These are phyloP conservation scores for Microcebus lehilahytsara DNA, from an alignment of 2,113 vertebrate species.

Conservation along the genomic window DNA sequence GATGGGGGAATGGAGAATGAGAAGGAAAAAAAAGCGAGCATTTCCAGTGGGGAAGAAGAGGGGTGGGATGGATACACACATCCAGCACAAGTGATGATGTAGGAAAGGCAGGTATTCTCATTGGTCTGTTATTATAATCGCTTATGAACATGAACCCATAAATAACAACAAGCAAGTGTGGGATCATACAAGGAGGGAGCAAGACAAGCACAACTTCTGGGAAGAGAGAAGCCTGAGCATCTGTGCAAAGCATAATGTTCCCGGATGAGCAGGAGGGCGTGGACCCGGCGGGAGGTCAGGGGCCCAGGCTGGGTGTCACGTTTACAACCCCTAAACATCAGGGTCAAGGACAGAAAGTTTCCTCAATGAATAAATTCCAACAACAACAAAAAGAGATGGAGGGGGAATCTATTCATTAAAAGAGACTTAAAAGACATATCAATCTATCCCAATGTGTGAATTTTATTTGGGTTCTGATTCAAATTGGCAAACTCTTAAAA, in stretches of 20 bases:
- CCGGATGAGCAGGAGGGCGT: background rate
- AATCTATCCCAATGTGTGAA: background rate
- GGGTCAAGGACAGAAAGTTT: background rate
- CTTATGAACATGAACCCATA: background rate
- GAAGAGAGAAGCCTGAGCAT: background rate
- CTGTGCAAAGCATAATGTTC: background rate
- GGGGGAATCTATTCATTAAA: background rate
- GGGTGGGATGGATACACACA: background rate
- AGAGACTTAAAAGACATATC: background rate
- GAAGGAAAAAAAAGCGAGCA: background rate
- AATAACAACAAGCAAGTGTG: background rate
- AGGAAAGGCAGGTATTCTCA: background rate
- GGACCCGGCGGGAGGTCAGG: background rate
- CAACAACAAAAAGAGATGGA: background rate
- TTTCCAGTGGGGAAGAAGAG: background rate
- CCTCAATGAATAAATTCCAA: background rate
- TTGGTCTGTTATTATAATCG: background rate
- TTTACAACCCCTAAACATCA: background rate
- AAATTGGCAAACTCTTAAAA: background rate
- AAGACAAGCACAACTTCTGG: background rate
- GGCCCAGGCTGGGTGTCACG: background rate
- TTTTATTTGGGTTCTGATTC: conserved; percentile 14
- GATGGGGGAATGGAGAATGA: background rate
- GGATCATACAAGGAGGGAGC: background rate
- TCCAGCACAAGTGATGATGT: background rate